These are phyloP conservation scores for Sylvilagus floridanus DNA, from an alignment of 2,797 vertebrate species.

Conservation along the genomic window DNA sequence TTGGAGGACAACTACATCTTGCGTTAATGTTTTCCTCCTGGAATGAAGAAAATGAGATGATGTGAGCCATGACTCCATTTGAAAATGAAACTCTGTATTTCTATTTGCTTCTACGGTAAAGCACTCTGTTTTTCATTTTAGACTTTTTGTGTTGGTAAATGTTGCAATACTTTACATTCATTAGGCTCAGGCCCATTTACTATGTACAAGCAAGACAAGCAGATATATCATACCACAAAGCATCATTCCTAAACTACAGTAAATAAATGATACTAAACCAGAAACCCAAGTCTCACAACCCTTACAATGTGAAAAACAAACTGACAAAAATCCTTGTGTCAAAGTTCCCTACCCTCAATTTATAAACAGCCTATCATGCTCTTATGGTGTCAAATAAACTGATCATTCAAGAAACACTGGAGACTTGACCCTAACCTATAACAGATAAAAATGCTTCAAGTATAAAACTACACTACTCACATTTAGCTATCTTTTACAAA, in stretches of 20 bases:
- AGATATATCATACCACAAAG: constrained; percentile 84
- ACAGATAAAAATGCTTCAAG: constrained; percentile 16
- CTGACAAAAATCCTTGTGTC: constrained; percentile 79
- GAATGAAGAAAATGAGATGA: constrained; percentile 84
- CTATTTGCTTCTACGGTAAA: constrained; percentile 84
- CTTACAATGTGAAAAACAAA: constrained; percentile 71
- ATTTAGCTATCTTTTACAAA: constrained; percentile 42
- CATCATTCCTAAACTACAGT: constrained; percentile 86
- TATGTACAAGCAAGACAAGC: constrained; percentile 83
- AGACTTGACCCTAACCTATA: constrained; percentile 80
- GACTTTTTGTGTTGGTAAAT: constrained; percentile 85
- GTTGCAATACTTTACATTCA: constrained; percentile 86
- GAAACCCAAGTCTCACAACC: constrained; percentile 84
- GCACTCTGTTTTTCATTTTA: constrained; percentile 85
- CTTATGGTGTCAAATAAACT: constrained; percentile 83
- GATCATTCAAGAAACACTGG: constrained; percentile 79
- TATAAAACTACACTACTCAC: background rate
- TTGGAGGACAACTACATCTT: constrained; percentile 66
- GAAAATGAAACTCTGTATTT: constrained; percentile 86
- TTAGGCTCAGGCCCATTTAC: constrained; percentile 87
- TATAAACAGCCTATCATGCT: constrained; percentile 84
- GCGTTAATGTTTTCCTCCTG: constrained; percentile 77
- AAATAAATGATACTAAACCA: constrained; percentile 87
- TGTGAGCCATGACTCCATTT: constrained; percentile 84
- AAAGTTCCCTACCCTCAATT: constrained; percentile 82